Conservation (phyloP, 2,888 invertebrate species). For the Tigriopus californicus region DNA sequence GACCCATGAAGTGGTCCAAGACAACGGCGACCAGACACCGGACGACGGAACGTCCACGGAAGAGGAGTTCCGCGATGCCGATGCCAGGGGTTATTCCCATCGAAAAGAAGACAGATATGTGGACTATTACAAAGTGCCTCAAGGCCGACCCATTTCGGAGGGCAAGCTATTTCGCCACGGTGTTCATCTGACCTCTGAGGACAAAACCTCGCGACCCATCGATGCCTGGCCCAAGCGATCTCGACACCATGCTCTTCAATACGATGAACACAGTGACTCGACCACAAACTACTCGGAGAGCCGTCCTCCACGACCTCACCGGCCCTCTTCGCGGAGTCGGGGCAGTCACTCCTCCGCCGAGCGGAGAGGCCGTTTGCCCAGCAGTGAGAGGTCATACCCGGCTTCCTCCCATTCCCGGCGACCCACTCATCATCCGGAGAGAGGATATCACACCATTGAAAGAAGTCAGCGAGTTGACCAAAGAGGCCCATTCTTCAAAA, state of each 20-base stretch:
- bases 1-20: background rate
- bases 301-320: background rate
- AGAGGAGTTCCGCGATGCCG: constrained; percentile 7
- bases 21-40: background rate
- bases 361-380: background rate
- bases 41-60: constrained; percentile 4
- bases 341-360: background rate
- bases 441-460: background rate
- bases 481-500: too few species aligned
- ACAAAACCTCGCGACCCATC: background rate
- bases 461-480: background rate
- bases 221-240: too few species aligned
- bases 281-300: background rate
- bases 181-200: constrained; percentile 9
- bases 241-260: background rate
- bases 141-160: constrained; percentile 3
- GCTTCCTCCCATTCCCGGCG: too few species aligned
- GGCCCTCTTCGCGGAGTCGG: background rate
- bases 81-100: background rate
- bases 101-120: constrained; percentile 12
- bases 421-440: too few species aligned
- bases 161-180: background rate
- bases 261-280: background rate
- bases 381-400: background rate
- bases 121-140: constrained; percentile 10